These are phyloP conservation scores for Mugil cephalus DNA, from an alignment of 2,113 vertebrate genomes.

Conservation along the genomic window DNA sequence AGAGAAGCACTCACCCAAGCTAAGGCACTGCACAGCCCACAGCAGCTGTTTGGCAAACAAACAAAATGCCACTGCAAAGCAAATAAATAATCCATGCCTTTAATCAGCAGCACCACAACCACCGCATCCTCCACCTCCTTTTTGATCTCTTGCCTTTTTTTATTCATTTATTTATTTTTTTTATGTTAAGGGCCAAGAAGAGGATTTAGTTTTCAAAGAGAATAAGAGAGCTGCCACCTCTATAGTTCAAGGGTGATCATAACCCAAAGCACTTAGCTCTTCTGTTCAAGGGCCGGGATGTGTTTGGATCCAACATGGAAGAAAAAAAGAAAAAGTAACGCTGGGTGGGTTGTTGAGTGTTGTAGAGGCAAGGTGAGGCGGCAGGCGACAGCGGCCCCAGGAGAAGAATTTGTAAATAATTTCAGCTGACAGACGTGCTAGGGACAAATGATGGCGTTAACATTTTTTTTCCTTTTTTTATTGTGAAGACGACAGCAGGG, in stretches of 20 bases:
- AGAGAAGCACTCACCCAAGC: conserved; percentile 56
- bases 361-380: background rate
- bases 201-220: conserved; percentile 64
- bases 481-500: background rate
- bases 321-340: conserved; percentile 20
- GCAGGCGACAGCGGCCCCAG: conserved; percentile 35
- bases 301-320: conserved; percentile 24
- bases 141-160: conserved; percentile 48
- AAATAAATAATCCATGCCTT: conserved; percentile 71
- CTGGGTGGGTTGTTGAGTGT: conserved; percentile 2
- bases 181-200: conserved; percentile 46
- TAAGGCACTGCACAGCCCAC: conserved; percentile 39
- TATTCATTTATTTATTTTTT: too few relatives aligned
- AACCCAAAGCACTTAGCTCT: conserved; percentile 43
- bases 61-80: conserved; percentile 62
- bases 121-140: conserved; percentile 14
- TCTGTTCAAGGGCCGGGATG: conserved; percentile 4
- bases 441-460: conserved; percentile 10
- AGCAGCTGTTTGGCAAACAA: conserved; percentile 69
- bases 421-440: conserved; percentile 35
- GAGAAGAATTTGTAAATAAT: conserved; percentile 36
- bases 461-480: conserved; percentile 8
- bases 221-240: conserved; percentile 49
- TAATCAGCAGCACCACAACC: conserved; percentile 46
- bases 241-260: conserved; percentile 58